Evolutionary conservation across 2,797 vertebrate genomes (phyloP), one percentile per base, ranked within the genome.

Genomic region (Alauda arvensis): DNA sequence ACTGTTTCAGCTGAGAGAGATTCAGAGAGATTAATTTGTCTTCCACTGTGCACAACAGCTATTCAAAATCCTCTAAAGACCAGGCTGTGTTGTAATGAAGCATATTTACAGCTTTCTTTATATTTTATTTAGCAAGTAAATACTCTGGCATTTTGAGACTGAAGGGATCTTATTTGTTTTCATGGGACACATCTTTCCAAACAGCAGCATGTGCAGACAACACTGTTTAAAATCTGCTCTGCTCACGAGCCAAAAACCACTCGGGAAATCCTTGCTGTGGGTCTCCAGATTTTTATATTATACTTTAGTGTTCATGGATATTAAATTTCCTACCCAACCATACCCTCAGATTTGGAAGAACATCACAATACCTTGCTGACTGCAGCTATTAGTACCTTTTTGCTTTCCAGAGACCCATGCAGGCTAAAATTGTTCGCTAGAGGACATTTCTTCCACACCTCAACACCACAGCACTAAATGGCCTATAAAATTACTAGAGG

Each of bases 1-100:
- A 94, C 78, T 95, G 93, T 94, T 96, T 95, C 90, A 96, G 70
- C 88, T 76, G 91, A 95, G 75, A 72, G 51, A 93, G 71, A 96
- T 94, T 88, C 90, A 88, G 76, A 87, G 70, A 95, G 92, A 95
- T 95, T 95, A 92, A 94, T 95, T 93, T 92, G 90, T 93, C 93
- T 87, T 92, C 84, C 88, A 88, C 90, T 90, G 93, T 66, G 72
- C 77, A 86, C 76, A 95, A 92, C 83, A 94, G 94, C 77, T 86
- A 75, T 92, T 94, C 83, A 40, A 93, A 94, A 91, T 81, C 88
- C 83, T 92, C 84, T 76, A 85, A 89, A 96, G 80, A 83, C 71
- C 89, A 85, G 78, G 56, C 42, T 84, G 77, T 71, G 63, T 83
- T 92, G 90, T 94, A 91, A 95, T 86, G 88, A 90, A 87, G 78